Conservation (phyloP, 2,888 invertebrate genomes). For the Brachyptera putata region DNA sequence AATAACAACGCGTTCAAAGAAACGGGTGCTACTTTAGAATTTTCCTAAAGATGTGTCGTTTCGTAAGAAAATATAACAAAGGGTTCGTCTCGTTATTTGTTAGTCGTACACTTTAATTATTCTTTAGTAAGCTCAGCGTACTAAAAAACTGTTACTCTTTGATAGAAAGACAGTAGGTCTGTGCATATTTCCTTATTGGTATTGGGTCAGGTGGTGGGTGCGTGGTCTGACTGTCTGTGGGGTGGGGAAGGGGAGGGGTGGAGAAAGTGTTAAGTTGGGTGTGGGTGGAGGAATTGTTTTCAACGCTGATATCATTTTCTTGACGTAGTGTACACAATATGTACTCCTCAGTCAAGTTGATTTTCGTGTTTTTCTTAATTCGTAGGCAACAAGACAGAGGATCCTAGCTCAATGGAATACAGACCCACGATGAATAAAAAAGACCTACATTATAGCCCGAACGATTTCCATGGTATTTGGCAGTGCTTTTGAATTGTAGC, state of each 20-base stretch:
- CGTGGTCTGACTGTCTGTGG: background rate
- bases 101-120: slow-evolving; percentile 31
- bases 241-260: background rate
- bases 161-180: background rate
- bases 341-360: no score
- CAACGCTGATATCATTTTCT: no score
- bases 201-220: slow-evolving; percentile 4
- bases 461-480: no score
- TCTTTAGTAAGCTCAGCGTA: slow-evolving; percentile 21
- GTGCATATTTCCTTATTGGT: background rate
- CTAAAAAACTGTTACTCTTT: background rate
- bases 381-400: no score
- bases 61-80: slow-evolving; percentile 28
- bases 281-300: background rate
- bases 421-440: no score
- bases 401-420: no score
- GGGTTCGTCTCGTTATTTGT: slow-evolving; percentile 31
- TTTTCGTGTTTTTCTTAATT: no score
- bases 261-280: background rate
- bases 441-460: no score
- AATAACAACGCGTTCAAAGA: slow-evolving; percentile 15
- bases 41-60: slow-evolving; percentile 27
- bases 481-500: no score
- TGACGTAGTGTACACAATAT: no score
- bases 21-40: slow-evolving; percentile 16